Evolutionary conservation across 2,888 invertebrate species (phyloP), one percentile per base, ranked within the genome.

Genomic region (Drepana falcataria): DNA sequence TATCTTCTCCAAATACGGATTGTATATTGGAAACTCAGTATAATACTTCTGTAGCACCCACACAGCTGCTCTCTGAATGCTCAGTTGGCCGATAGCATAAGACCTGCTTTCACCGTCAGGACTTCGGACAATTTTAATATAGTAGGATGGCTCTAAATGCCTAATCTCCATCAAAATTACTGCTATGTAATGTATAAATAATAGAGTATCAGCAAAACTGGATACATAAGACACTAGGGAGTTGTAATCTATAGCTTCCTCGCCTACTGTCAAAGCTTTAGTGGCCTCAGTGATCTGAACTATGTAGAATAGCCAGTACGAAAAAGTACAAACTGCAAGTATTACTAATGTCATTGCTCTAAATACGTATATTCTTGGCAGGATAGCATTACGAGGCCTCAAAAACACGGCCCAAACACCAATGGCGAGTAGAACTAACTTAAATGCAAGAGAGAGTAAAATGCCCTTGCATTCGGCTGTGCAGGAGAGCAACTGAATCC

Each of bases 221-320:
- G 96, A 96, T 37, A 99, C 97, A 76, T 98, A 99, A 54, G 95
- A 95, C 35, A 99, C 98, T 74, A 99, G 91, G 35, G 95, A 95
- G 79, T 96, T 95, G 80, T 98, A 98, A 79, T 96, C 95, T 48
- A 94, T 93, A 6, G 95, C 95, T 83, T 95, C 95, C 73, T 96
- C 96, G 0, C 95, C 95, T 54, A 95, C 94, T 0, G 95, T 94
- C 4, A 95, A 93, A 54, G 96, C 95, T 82, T 95, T 94, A 0
- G 95, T 95, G 33, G 95, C 95, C 81, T 96, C 96, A 0, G 95
- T 95, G 54, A 95, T 94, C 85, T 99, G 97, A 53, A 99, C 98
- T 71, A 97, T 95, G 82, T 99, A 99, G 87, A 99, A 99, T 33
- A 99, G 92, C 99, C 99, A 99, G 88, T 98, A 99, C 3, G 98